Evolutionary conservation across 2,888 invertebrate genomes (phyloP), one percentile per base, ranked within the genome.

Genomic region (Stenolophus ochropezus): DNA sequence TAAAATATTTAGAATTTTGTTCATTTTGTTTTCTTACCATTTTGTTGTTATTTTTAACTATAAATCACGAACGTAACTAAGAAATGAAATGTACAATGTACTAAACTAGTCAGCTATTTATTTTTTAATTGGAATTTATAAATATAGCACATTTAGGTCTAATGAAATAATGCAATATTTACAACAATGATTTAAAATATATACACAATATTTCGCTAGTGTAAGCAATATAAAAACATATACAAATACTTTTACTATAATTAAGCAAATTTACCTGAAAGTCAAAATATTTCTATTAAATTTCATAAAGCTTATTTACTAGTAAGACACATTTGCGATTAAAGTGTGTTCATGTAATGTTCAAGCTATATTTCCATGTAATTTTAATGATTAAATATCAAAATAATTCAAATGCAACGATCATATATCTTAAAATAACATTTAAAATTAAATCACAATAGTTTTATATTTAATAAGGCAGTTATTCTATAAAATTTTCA

Each of bases 91-190:
- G 4, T 20, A 56, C 1, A 18, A 61, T 20, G 23, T 61, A 61
- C 61, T 61, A 61, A 61, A 61, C 61, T 61, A 61, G 25, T 61
- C 23, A 61, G 61, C 61, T 25, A n/a, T 61, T 61, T 61, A 61
- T 23, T 61, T 14, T 61, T 23, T 23, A 61, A 21, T 61, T 61
- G n/a, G 25, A 61, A 61, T 61, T 61, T 61, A 61, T 61, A 61
- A 61, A 61, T 61, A 25, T 61, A 61, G 61, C 61, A 61, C 61
- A 25, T 61, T 61, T 61, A 61, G n/a, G 21, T 11, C 61, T 61
- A 61, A 23, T 61, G 61, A 61, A 61, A 61, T 61, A 61, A 61
- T 61, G 61, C 23, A 61, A 61, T 61, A 61, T 61, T 61, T 61
- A 61, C 61, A 61, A 61, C 61, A 61, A 61, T 61, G 61, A 61